Evolutionary conservation across 1,140 invertebrate species (phyloP), one percentile per base, ranked within the genome.

Genomic region (Leptinotarsa lineolata): DNA sequence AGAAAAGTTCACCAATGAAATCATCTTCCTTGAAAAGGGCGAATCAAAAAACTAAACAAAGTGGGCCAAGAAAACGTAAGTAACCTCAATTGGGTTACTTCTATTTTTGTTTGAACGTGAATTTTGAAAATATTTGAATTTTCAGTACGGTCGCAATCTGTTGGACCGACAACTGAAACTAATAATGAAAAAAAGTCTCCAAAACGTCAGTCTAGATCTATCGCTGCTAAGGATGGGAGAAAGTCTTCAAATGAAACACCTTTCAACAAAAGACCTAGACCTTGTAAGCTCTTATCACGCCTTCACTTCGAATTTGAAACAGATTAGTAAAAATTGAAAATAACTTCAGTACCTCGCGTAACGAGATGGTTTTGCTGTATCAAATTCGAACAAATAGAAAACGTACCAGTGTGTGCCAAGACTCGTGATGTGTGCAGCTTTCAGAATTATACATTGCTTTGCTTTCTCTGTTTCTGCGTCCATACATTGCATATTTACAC

Each of bases 171-270:
- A 72, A 80, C 81, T 66, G 85, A 86, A 72, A 80, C 81, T 70
- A 81, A 83, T 77, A 84, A 80, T 76, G 90, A 91, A 77, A 91
- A 90, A 83, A 86, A 89, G 75, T 92, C 92, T 20, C 92, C 93
- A 24, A 93, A 93, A 80, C 89, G 92, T 72, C 90, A 92, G 75
- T 88, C 91, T 44, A 90, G 85, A 85, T 91, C 86, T 72, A 90
- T 87, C 76, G 89, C 85, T 82, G 86, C 81, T 81, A 88, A 77
- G 81, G 83, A 75, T 84, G 74, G 77, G 48, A 87, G 85, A 83
- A 87, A 85, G 70, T 70, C 84, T 77, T 72, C 77, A 61, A 70
- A 75, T 13, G 79, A 78, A 74, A 85, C 84, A 71, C 87, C 86
- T 72, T 88, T 87, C 76, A 83, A 84, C 86, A 85, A 86, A 84